These are phyloP conservation scores for Eupithecia insigniata DNA, from an alignment of 2,888 invertebrate species.

Conservation along the genomic window DNA sequence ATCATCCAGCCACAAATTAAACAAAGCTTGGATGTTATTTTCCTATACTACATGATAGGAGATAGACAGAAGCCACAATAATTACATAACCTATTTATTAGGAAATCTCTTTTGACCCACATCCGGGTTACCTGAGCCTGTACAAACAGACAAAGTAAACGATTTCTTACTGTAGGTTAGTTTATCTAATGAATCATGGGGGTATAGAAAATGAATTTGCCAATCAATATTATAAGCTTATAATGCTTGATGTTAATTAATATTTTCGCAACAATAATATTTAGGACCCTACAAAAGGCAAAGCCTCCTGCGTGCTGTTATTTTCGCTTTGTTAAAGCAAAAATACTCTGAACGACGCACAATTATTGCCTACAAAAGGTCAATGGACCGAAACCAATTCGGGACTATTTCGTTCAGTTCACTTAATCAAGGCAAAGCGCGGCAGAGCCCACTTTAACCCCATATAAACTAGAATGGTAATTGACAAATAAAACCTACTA, in stretches of 20 bases:
- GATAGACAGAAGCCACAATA: neutral
- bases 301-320: neutral
- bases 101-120: conserved; percentile 31
- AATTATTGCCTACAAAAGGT: conserved; percentile 25
- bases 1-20: too few species aligned
- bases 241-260: neutral
- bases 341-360: neutral
- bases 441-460: conserved; percentile 34
- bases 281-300: neutral
- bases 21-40: too few species aligned
- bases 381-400: conserved; percentile 40
- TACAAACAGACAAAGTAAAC: conserved; percentile 44
- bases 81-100: conserved; percentile 25
- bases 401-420: conserved; percentile 40
- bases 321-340: neutral
- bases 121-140: conserved; percentile 41
- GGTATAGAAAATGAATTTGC: neutral
- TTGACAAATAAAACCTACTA: conserved; percentile 51
- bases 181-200: neutral
- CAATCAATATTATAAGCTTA: neutral
- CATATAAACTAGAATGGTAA: conserved; percentile 48
- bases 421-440: conserved; percentile 46
- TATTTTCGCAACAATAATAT: neutral
- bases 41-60: too few species aligned
- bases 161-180: conserved; percentile 28